Conservation (phyloP, 2,113 vertebrate genomes). For the Cryptoleucopteryx plumbea region DNA sequence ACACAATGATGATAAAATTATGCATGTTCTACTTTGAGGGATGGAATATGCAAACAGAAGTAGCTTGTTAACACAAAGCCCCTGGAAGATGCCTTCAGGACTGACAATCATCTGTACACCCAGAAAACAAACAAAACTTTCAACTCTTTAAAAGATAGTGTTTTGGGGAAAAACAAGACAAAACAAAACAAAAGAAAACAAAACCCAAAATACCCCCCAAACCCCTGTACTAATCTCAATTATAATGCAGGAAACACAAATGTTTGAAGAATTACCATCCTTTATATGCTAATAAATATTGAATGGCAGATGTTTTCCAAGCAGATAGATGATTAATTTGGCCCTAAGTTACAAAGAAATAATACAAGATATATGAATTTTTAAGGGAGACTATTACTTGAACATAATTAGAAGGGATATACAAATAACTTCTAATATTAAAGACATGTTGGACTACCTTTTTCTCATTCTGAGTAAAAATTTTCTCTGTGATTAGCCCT, state of each 20-base stretch:
- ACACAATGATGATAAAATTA: slow-evolving; percentile 74
- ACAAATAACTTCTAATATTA: background rate
- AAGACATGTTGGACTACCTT: background rate
- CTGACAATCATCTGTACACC: background rate
- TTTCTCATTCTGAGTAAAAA: background rate
- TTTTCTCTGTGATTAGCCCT: background rate
- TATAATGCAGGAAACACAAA: background rate
- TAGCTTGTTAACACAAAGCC: slow-evolving; percentile 60
- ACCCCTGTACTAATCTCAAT: slow-evolving; percentile 5
- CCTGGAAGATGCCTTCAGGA: slow-evolving; percentile 48
- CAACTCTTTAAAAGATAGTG: background rate
- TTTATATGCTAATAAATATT: slow-evolving; percentile 36
- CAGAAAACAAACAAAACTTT: background rate
- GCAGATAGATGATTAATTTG: background rate
- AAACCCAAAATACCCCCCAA: background rate
- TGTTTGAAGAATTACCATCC: background rate
- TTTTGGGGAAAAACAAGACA: background rate
- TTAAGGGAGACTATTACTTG: background rate
- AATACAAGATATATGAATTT: background rate
- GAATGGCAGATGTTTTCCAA: slow-evolving; percentile 44
- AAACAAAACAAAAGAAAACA: background rate
- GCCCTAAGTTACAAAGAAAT: background rate
- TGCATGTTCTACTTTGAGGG: slow-evolving; percentile 55
- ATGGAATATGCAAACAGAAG: slow-evolving; percentile 61
- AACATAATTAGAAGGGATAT: background rate